Evolutionary conservation across 2,113 vertebrate genomes (phyloP), one percentile per base, ranked within the genome.

Genomic region (Laterallus jamaicensis): DNA sequence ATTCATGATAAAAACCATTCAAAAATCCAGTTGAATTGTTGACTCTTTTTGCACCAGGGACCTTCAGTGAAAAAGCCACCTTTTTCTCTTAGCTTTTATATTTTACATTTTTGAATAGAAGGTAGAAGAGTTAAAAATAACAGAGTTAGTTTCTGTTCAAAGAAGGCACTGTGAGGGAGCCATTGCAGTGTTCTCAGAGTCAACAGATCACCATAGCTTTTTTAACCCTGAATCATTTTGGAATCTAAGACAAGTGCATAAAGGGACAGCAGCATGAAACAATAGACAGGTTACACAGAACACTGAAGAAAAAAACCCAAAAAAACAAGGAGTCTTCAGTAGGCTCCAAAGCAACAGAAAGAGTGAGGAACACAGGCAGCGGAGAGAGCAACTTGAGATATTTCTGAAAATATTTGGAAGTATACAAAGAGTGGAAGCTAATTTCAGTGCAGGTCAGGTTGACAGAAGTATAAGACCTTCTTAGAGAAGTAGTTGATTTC

Each of bases 311-410:
- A 40, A 52, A 52, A 42, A 42, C 12, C 40, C 8, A 19, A 40
- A 42, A 42, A 66, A 15, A 0, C 24, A 35, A 50, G 26, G 22
- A 29, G 2, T 11, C 26, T 29, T 21, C 1, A 29, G 18, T 0
- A 56, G 49, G 26, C 8, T 54, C 28, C 84, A 90, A 83, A 37
- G 11, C 35, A 84, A n/a, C 29, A 84, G 54, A 82, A 85, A 82
- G 55, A 19, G 25, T 47, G 74, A 47, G 56, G 35, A 81, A 68
- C 2, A 8, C 75, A 56, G 7, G 12, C 26, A 93, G 13, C 44
- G 59, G 31, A 49, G 3, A 26, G 6, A 63, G 25, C 2, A n/a
- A 42, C 0, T 15, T 14, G 35, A 86, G 47, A 6, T 5, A 52
- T 22, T 68, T 12, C 52, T 39, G 15, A 63, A 76, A 70, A 5